Evolutionary conservation across 2,888 invertebrate genomes (phyloP), one percentile per base, ranked within the genome.

Genomic region (Cantharis nigra): DNA sequence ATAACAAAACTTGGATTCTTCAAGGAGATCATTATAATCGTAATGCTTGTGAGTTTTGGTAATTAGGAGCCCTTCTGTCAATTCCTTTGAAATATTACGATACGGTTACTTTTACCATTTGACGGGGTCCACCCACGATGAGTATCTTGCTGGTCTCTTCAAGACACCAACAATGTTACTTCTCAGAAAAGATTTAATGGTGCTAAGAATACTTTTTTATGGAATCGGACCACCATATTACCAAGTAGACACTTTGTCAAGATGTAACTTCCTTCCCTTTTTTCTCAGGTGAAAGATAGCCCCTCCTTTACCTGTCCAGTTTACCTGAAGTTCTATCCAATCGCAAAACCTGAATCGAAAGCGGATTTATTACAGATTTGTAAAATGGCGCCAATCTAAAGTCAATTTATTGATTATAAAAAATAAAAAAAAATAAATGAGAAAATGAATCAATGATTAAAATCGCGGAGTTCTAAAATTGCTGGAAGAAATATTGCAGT

Each of bases 11-110:
- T 63, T 28, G 70, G 70, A 33, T 63, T 30, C 63, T 67, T 11
- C n/a, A 75, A 71, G 33, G 65, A 26, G 71, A 74, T 63, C 75
- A 71, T 71, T 28, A 78, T 63, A 72, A 64, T 78, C 70, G 72
- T 70, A 72, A 74, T 72, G 67, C 70, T 33, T 75, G 71, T 26
- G 75, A 76, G 28, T 23, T 69, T 64, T 33, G 73, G 70, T 78
- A 78, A 78, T 78, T 78, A 78, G 75, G 23, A 70, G 75, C 75
- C 78, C 78, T 69, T 76, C 73, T 78, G 78, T 76, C 78, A 78
- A 9, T 64, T 72, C 33, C 63, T 72, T 73, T 78, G 78, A 78
- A 75, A 78, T 78, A 78, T 78, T 72, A 64, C 78, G 70, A 72
- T 76, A 78, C 71, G 75, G 73, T 64, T 70, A 30, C 73, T 78